Base-by-base conservation (phyloP, 2,113 vertebrate genomes). In the Crotalus helleri region DNA sequence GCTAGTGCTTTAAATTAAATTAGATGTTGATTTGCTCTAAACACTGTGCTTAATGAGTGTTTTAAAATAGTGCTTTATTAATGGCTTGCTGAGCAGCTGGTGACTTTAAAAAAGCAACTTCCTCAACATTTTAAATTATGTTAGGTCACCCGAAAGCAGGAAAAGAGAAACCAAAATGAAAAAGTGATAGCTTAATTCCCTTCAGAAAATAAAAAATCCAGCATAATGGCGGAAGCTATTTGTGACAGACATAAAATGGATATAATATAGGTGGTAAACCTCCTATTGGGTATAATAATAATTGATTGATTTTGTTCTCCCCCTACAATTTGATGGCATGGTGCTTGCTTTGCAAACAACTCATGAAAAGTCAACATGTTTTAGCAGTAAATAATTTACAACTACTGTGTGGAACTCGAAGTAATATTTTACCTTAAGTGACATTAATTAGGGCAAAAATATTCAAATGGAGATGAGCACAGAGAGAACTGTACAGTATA, bases 341-440 rank as follows among this genome's bases (percentile, higher is more conserved):
- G 93, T 93, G 93, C 95, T 97, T 94, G 96, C 96, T 97, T 95
- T 97, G 97, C 95, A 97, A 97, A 97, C 97, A 97, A 94, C 94
- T 94, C 96, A 54, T 61, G 96, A 96, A 97, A 97, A 97, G 96
- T 97, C 96, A 97, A 97, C 96, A 97, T 96, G 95, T 94, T 97
- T 97, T 97, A 97, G 95, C 95, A 96, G 96, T 96, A 96, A 96
- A 96, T 97, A 97, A 97, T 97, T 97, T 97, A 97, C 94, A 95
- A 93, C 94, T 88, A 87, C 94, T 96, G 95, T 94, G 95, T 1
- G 57, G 92, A 94, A 94, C 92, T 90, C 6, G 3, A 94, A 92
- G 93, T 87, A 92, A 96, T 97, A 97, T 97, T 97, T 97, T 94
- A 96, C 46, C 9, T 92, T 97, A 97, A 97, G 95, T 97, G 97